Evolutionary conservation across 2,888 invertebrate species (phyloP).

Genomic region (Gnatocerus cornutus): DNA sequence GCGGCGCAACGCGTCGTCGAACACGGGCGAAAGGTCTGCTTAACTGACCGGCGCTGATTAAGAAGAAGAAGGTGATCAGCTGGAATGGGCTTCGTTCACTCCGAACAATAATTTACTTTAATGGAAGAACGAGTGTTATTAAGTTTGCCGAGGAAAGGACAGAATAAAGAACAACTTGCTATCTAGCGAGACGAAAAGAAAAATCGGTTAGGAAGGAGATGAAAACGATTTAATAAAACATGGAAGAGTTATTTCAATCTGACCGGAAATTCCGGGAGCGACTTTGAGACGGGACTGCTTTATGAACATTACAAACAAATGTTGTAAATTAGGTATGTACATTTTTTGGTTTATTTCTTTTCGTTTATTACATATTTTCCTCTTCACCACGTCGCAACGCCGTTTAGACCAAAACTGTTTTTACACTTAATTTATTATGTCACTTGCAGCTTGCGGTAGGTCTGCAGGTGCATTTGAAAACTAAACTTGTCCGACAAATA

Average conservation of each 20-base stretch:
- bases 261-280: neutral
- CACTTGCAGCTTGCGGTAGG: too few species aligned
- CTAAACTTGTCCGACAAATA: neutral
- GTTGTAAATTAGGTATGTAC: too few species aligned
- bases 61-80: constrained; percentile 23
- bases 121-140: constrained; percentile 28
- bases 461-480: neutral
- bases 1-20: constrained; percentile 10
- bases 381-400: too few species aligned
- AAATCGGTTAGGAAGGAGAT: constrained; percentile 10
- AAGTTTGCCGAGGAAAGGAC: constrained; percentile 27
- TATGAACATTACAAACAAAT: too few species aligned
- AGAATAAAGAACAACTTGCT: constrained; percentile 21
- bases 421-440: too few species aligned
- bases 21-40: constrained; percentile 9
- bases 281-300: too few species aligned
- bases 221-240: constrained; percentile 4
- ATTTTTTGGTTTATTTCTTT: too few species aligned
- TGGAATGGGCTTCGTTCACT: constrained; percentile 15
- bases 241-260: constrained; percentile 2
- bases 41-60: constrained; percentile 30
- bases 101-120: constrained; percentile 29
- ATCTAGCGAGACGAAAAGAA: constrained; percentile 1
- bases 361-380: too few species aligned
- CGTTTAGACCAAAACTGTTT: too few species aligned